phyloP scores from a whole-genome alignment of 2,113 vertebrate genomes.

The Panthera uncia region DNA sequence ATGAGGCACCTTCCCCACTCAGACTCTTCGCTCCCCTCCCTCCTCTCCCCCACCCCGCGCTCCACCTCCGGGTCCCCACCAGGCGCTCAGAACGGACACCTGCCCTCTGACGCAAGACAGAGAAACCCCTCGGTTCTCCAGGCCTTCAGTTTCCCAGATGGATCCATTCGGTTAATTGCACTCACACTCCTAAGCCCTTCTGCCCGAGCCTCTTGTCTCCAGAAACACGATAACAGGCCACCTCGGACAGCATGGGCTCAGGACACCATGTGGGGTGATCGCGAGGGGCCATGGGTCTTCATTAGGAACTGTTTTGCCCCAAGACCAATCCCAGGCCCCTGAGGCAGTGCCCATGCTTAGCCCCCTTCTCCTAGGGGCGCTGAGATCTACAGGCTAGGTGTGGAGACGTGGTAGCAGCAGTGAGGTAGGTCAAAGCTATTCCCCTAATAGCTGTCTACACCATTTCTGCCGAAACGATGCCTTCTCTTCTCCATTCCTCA shows the following conservation, averaged over 20 bases:
- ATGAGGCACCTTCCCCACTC: not conserved
- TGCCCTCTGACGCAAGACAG: not conserved
- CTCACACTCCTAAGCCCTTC: not conserved
- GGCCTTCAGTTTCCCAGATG: constrained; percentile 41
- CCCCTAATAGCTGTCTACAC: not conserved
- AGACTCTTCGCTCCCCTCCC: too few species aligned
- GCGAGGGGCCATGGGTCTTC: not conserved
- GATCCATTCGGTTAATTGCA: constrained; percentile 46
- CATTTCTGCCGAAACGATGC: not conserved
- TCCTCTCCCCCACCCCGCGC: too few species aligned
- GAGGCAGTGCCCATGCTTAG: not conserved
- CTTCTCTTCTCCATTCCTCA: fast-evolving
- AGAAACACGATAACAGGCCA: not conserved
- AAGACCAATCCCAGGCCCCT: not conserved
- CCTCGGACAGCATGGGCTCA: not conserved
- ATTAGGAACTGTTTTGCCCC: not conserved
- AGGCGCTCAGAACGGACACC: not conserved
- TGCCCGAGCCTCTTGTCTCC: not conserved
- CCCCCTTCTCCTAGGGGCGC: not conserved
- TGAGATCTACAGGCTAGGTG: not conserved
- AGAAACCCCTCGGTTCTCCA: not conserved
- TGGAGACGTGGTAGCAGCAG: not conserved
- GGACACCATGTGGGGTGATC: not conserved
- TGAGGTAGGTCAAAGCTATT: not conserved
- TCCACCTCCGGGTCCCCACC: not conserved